Evolutionary conservation across 2,888 invertebrate species (phyloP), one percentile per base, ranked within the genome.

Genomic region (Bellardia bayeri): DNA sequence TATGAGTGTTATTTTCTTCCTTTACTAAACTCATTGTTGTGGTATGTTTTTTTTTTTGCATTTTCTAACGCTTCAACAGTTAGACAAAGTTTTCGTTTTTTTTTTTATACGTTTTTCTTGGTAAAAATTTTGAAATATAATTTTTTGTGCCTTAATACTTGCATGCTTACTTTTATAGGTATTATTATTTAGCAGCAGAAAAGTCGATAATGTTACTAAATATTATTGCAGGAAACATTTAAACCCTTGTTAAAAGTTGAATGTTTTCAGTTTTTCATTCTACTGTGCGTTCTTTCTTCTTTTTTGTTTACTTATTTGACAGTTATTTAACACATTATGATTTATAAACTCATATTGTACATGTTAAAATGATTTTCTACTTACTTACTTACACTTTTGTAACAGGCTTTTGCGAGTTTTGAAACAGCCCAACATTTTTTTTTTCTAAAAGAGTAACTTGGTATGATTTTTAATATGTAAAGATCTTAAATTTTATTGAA

Each of bases 311-410:
- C 63, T 49, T 82, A 61, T 74, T 80, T 86, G 79, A 82, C 83
- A 86, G 79, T 75, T 83, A 76, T 80, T 80, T 83, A 83, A 30
- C 64, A 42, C 64, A 58, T 6, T 66, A 80, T 83, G 86, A 83
- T 83, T 80, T 80, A 83, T 83, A 75, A 69, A 75, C 68, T 64
- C 74, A 45, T 76, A 30, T 58, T 63, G 14, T 54, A 66, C 54
- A 78, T 66, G n/a, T n/a, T n/a, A 33, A 76, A 54, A 42, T 9
- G 33, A 14, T 16, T 56, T 66, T 56, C 37, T 63, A 2, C 14
- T 72, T 40, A 11, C 13, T 23, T 8, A n/a, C 45, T 45, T 54
- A 7, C 14, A 54, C 8, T 8, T 9, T 23, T 58, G 23, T 58
- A 3, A 9, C 54, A 54, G 54, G 9, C 3, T 58, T 30, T 58